Conservation (phyloP, 2,797 vertebrate genomes). For the Oreonectes daqikongensis region DNA sequence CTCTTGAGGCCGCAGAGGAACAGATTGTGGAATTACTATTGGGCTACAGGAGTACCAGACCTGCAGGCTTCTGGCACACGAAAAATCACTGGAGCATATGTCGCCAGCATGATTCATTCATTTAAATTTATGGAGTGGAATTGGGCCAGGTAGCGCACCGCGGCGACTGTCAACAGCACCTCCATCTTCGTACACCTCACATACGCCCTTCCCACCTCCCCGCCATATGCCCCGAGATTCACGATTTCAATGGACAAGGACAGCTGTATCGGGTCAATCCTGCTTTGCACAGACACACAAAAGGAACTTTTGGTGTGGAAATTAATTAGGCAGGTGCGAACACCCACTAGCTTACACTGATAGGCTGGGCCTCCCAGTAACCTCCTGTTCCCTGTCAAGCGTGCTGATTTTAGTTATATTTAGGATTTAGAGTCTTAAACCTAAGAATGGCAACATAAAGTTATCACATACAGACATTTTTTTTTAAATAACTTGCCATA, state of each 20-base stretch:
- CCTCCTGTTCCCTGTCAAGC: constrained; percentile 31
- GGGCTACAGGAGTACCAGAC: constrained; percentile 59
- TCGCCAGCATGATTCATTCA: constrained; percentile 67
- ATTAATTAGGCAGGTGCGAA: constrained; percentile 61
- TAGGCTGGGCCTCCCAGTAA: constrained; percentile 30
- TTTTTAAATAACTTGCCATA: not conserved
- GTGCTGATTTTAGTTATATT: constrained; percentile 19
- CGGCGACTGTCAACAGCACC: constrained; percentile 61
- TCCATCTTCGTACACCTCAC: constrained; percentile 57
- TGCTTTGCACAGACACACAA: constrained; percentile 52
- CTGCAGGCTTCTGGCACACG: constrained; percentile 64
- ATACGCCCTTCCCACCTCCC: constrained; percentile 52
- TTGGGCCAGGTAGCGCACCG: constrained; percentile 58
- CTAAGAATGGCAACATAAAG: constrained; percentile 1
- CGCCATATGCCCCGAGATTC: constrained; percentile 53
- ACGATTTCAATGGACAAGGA: constrained; percentile 46
- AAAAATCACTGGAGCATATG: constrained; percentile 63
- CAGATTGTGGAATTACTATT: constrained; percentile 67
- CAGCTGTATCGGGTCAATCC: constrained; percentile 51
- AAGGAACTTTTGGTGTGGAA: constrained; percentile 56
- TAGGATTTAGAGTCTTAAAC: constrained; percentile 17
- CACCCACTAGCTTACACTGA: constrained; percentile 50
- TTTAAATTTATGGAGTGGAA: constrained; percentile 66
- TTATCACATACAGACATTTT: not conserved
- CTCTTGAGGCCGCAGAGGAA: constrained; percentile 59